These are phyloP conservation scores for Cottus gobio DNA, from an alignment of 2,113 vertebrate species.

Conservation along the genomic window DNA sequence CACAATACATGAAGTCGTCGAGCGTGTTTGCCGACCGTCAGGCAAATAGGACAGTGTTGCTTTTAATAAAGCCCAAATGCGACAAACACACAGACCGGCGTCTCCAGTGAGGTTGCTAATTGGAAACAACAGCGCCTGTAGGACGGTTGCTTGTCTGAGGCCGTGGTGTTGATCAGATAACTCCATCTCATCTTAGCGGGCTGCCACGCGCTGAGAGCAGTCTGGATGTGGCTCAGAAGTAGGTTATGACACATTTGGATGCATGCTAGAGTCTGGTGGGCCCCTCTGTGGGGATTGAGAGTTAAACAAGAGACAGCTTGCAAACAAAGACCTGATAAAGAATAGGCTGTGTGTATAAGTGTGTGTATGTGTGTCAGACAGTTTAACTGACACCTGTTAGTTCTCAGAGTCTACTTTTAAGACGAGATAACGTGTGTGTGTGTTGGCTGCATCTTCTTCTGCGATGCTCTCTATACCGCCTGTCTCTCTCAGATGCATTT, in stretches of 20 bases:
- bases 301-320: slow-evolving; percentile 57
- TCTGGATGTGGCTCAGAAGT: slow-evolving; percentile 61
- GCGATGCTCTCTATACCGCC: neutral
- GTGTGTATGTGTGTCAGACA: neutral
- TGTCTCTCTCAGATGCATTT: slow-evolving; percentile 26
- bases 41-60: slow-evolving; percentile 33
- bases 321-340: slow-evolving; percentile 48
- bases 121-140: slow-evolving; percentile 53
- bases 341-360: slow-evolving; percentile 31
- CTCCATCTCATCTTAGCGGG: slow-evolving; percentile 44
- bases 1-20: neutral
- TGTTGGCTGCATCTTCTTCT: slow-evolving; percentile 27
- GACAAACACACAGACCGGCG: slow-evolving; percentile 22
- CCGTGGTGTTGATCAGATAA: slow-evolving; percentile 53
- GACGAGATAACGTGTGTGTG: slow-evolving; percentile 30
- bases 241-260: slow-evolving; percentile 72
- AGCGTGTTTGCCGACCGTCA: slow-evolving; percentile 45
- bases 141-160: slow-evolving; percentile 37
- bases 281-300: slow-evolving; percentile 39
- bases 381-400: slow-evolving; percentile 65
- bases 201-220: slow-evolving; percentile 34
- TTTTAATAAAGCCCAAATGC: slow-evolving; percentile 21
- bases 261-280: slow-evolving; percentile 41
- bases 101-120: slow-evolving; percentile 43
- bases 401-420: slow-evolving; percentile 43